Conservation (phyloP, 2,113 vertebrate species). For the Coturnix japonica region DNA sequence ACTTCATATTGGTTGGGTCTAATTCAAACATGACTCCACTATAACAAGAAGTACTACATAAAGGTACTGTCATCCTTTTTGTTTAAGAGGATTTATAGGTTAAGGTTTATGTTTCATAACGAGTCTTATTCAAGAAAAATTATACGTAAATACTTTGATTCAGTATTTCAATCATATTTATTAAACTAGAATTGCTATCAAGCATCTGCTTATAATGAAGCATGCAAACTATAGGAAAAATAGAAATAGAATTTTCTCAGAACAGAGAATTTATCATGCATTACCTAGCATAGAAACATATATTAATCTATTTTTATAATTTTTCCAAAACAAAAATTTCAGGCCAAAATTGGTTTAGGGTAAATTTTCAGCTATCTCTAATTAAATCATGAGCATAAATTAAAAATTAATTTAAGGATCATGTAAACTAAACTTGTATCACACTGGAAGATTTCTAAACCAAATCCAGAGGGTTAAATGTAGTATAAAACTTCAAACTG, state of each 20-base stretch:
- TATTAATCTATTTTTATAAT: background rate
- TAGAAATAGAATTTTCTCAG: background rate
- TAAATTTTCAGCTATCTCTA: background rate
- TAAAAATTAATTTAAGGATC: background rate
- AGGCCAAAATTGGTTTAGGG: background rate
- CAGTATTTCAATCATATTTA: background rate
- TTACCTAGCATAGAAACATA: background rate
- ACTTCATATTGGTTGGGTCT: background rate
- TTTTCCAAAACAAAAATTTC: background rate
- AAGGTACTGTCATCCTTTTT: background rate
- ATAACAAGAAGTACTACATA: background rate
- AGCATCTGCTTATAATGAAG: background rate
- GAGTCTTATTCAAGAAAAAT: background rate
- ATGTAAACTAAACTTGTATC: background rate
- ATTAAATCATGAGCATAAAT: background rate
- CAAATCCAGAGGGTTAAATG: background rate
- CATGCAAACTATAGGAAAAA: background rate
- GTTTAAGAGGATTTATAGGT: background rate
- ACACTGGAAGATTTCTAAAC: background rate
- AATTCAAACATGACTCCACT: background rate
- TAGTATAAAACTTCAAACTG: background rate
- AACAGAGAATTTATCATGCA: background rate
- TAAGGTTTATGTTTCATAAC: background rate
- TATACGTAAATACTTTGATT: background rate
- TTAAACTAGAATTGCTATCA: background rate